phyloP scores from a whole-genome alignment of 1,140 invertebrate genomes.

The Bombus impatiens region DNA sequence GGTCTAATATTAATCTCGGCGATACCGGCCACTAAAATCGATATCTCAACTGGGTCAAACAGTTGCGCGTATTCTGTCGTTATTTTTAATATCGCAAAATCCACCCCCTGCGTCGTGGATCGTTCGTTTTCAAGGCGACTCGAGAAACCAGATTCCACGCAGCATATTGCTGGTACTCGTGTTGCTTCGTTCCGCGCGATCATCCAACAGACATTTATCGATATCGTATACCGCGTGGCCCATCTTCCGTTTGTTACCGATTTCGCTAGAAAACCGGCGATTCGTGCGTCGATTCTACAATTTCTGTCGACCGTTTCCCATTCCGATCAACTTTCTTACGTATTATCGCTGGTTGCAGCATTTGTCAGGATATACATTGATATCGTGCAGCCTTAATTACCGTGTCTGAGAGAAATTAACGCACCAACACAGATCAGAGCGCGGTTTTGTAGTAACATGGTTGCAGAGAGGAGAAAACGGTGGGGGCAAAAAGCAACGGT shows the following conservation, averaged over 20 bases:
- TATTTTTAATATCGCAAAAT: constrained; percentile 52
- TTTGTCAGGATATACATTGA: too few species aligned
- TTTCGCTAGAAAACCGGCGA: too few species aligned
- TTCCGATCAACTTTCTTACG: too few species aligned
- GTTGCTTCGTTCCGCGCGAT: too few species aligned
- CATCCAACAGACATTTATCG: too few species aligned
- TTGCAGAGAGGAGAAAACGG: background rate
- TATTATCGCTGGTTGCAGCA: too few species aligned
- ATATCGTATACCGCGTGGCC: too few species aligned
- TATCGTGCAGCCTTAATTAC: background rate
- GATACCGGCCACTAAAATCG: constrained; percentile 52
- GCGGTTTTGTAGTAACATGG: background rate
- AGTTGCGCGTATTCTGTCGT: constrained; percentile 47
- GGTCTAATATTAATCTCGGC: constrained; percentile 48
- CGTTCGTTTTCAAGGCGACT: background rate
- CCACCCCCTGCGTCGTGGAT: background rate
- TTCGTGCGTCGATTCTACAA: too few species aligned
- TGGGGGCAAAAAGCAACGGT: background rate
- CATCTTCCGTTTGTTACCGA: too few species aligned
- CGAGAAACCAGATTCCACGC: background rate
- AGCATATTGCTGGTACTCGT: too few species aligned
- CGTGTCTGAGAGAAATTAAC: background rate
- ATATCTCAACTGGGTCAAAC: constrained; percentile 52
- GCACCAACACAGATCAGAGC: background rate
- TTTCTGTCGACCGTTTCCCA: too few species aligned